Percentiles rank a stretch among this genome's conserved stretches.
Evolutionary conservation across 2,888 invertebrate genomes (phyloP).

Genomic region (Lymantria dispar): DNA sequence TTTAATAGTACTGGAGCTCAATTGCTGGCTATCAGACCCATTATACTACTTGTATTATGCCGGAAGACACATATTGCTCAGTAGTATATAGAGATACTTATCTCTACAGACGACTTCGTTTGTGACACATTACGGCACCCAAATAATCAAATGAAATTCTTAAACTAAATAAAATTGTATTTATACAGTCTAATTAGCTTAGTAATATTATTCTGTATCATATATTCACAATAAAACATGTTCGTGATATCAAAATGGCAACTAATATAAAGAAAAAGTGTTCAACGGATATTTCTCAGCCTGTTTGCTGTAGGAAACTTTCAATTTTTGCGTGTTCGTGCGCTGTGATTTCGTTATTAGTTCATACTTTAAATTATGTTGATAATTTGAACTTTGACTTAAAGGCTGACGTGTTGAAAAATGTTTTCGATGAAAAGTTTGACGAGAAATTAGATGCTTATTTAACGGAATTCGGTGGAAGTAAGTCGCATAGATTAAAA

Average conservation of each 20-base stretch:
- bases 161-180: conserved; percentile 1
- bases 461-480: conserved; percentile 43
- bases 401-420: conserved; percentile 44
- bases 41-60: conserved; percentile 67
- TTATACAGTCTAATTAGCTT: not conserved
- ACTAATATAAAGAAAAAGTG: conserved; percentile 32
- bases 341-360: conserved; percentile 59
- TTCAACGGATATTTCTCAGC: conserved; percentile 31
- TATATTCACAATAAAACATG: conserved; percentile 14
- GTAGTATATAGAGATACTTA: conserved; percentile 69
- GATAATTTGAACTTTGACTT: conserved; percentile 39
- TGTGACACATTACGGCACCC: conserved; percentile 17
- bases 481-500: conserved; percentile 46
- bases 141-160: conserved; percentile 7
- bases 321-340: conserved; percentile 63
- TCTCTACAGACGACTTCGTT: too few species aligned
- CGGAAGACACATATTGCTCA: conserved; percentile 68
- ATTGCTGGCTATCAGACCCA: conserved; percentile 65
- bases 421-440: conserved; percentile 53
- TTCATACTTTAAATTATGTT: conserved; percentile 62
- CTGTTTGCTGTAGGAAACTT: conserved; percentile 54
- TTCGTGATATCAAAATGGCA: conserved; percentile 26
- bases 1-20: conserved; percentile 60
- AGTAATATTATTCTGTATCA: not conserved
- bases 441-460: conserved; percentile 58